Evolutionary conservation across 2,797 vertebrate species (phyloP).

Genomic region (Gallinago solitaria): DNA sequence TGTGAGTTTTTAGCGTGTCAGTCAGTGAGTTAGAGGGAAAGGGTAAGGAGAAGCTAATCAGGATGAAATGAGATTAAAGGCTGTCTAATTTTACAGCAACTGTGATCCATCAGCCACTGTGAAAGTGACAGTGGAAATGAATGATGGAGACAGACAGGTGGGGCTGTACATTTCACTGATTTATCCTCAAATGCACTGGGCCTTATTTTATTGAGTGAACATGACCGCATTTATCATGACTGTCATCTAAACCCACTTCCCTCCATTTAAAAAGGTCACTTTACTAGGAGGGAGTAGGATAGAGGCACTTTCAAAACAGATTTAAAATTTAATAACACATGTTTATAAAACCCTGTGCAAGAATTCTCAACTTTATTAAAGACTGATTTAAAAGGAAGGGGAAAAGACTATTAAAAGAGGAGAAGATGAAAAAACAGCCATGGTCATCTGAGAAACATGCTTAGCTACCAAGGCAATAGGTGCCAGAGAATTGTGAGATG

Average conservation of each 20-base stretch:
- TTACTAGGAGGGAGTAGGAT: slow-evolving; percentile 82
- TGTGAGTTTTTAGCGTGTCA: slow-evolving; percentile 89
- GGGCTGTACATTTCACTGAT: slow-evolving; percentile 98
- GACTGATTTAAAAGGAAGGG: slow-evolving; percentile 33
- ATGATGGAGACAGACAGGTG: slow-evolving; percentile 99
- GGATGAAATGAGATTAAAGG: slow-evolving; percentile 99
- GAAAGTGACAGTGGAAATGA: slow-evolving; percentile 99
- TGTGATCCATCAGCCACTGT: slow-evolving; percentile 99
- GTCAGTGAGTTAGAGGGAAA: slow-evolving; percentile 97
- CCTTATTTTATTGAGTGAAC: slow-evolving; percentile 90
- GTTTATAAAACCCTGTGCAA: slow-evolving; percentile 73
- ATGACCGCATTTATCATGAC: slow-evolving; percentile 96
- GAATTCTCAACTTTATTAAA: slow-evolving; percentile 76
- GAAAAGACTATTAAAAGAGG: slow-evolving; percentile 22
- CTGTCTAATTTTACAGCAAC: slow-evolving; percentile 99
- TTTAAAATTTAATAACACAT: slow-evolving; percentile 80
- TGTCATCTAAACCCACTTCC: slow-evolving; percentile 99
- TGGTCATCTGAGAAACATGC: slow-evolving; percentile 1
- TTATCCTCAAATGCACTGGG: slow-evolving; percentile 94
- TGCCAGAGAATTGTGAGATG: not conserved
- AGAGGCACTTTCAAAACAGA: slow-evolving; percentile 83
- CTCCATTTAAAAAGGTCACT: slow-evolving; percentile 91
- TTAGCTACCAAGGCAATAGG: not conserved
- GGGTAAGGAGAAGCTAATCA: slow-evolving; percentile 98
- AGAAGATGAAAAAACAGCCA: not conserved